Percentiles rank a stretch among this genome's conserved stretches.
These are phyloP conservation scores for Cheilosia variabilis DNA, from an alignment of 2,888 invertebrate genomes.

Conservation along the genomic window DNA sequence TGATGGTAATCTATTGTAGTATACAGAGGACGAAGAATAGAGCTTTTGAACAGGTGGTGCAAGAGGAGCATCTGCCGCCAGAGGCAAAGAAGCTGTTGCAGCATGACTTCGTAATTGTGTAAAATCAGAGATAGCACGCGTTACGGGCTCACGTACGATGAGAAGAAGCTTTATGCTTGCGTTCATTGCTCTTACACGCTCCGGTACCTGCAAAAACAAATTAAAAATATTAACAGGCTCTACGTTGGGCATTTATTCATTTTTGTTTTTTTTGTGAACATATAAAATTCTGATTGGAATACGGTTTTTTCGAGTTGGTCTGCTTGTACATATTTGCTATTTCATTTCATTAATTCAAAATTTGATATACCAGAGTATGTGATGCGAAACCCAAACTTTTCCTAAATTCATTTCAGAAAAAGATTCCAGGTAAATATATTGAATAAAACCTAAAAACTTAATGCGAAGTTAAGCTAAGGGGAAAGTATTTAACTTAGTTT, in stretches of 20 bases:
- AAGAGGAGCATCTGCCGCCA: conserved; percentile 78
- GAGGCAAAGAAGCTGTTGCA: conserved; percentile 88
- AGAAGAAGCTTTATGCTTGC: conserved; percentile 94
- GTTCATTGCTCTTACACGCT: conserved; percentile 97
- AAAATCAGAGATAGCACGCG: conserved; percentile 98
- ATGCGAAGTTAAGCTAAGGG: too few species aligned
- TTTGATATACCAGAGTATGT: too few species aligned
- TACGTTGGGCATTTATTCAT: neutral
- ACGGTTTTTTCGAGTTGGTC: too few species aligned
- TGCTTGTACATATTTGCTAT: too few species aligned
- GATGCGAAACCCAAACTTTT: too few species aligned
- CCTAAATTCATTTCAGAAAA: too few species aligned
- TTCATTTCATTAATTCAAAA: too few species aligned
- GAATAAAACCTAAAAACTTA: too few species aligned
- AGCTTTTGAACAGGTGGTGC: conserved; percentile 39
- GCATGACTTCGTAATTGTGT: conserved; percentile 95
- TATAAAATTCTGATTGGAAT: too few species aligned
- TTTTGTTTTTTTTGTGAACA: neutral
- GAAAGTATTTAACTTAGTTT: neutral
- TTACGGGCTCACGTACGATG: conserved; percentile 98
- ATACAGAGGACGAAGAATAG: conserved; percentile 76
- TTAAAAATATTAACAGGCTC: neutral
- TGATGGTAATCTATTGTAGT: conserved; percentile 80
- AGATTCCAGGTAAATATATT: too few species aligned
- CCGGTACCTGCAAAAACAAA: conserved; percentile 89